phyloP scores from a whole-genome alignment of 2,113 vertebrate species.

The Willisornis vidua region DNA sequence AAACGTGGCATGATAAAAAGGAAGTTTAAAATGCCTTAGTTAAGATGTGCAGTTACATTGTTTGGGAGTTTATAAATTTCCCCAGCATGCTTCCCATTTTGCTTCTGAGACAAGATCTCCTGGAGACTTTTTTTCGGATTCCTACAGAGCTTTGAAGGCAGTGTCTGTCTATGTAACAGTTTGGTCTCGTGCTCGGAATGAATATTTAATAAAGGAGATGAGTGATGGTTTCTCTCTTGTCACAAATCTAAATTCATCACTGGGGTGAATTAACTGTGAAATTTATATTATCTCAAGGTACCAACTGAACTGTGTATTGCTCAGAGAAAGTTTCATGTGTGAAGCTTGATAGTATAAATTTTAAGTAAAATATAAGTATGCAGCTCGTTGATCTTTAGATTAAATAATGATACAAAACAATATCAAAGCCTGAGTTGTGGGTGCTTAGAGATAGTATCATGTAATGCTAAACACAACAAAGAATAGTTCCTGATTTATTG shows the following conservation, averaged over 20 bases:
- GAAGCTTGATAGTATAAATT: neutral
- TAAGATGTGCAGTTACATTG: conserved; percentile 46
- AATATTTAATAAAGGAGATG: conserved; percentile 65
- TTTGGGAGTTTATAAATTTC: conserved; percentile 38
- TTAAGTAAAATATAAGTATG: neutral
- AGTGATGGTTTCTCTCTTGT: conserved; percentile 58
- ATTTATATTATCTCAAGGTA: conserved; percentile 27
- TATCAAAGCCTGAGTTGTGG: neutral
- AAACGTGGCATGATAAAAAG: neutral
- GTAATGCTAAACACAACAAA: neutral
- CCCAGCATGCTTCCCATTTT: conserved; percentile 43
- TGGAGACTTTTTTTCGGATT: conserved; percentile 54
- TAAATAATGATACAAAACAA: neutral
- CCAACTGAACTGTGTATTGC: neutral
- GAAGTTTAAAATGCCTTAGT: conserved; percentile 26
- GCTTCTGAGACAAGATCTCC: conserved; percentile 52
- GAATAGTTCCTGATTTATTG: neutral
- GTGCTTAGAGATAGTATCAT: neutral
- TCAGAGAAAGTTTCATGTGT: neutral
- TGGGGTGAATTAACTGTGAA: conserved; percentile 50
- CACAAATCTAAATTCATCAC: conserved; percentile 48
- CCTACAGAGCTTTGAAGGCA: conserved; percentile 64
- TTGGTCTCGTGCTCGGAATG: conserved; percentile 64
- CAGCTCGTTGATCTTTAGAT: neutral
- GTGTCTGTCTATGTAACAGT: conserved; percentile 60